Evolutionary conservation across 2,797 vertebrate species (phyloP), one percentile per base, ranked within the genome.

Genomic region (Kryptolebias ocellatus): DNA sequence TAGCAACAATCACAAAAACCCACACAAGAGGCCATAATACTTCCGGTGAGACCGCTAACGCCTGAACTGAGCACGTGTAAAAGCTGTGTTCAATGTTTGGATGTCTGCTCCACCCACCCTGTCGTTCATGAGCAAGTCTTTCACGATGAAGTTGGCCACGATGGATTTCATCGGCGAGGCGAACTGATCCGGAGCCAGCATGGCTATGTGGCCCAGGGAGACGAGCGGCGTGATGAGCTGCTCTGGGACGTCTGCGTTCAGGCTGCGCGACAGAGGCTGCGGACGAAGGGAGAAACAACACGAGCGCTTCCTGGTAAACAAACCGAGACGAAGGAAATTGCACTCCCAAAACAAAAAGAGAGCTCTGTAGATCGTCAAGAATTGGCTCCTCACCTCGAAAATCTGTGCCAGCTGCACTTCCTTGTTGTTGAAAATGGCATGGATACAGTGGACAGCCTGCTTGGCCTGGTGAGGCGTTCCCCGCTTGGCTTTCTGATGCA

Each of bases 161-260:
- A 99, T 97, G 72, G 98, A 98, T 93, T 99, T 99, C 98, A 99
- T 99, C 60, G 98, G 98, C 58, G 97, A 98, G 51, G 98, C 98
- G 90, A 99, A 99, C 83, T 99, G 98, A 91, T 99, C 98, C 72
- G 98, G 98, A 60, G 98, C 98, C 90, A 99, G 92, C 97, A 99
- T 98, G 69, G 98, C 97, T 89, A 99, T 99, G 83, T 99, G 98
- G 52, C 98, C 98, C 87, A 99, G 79, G 28, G 98, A 98, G 72
- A 99, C 98, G 2, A 99, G 93, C 0, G 98, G 98, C 60, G 98
- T 99, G 92, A 99, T 97, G 87, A 99, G 95, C 85, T 99, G 97
- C 78, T 99, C 98, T 15, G 98, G 98, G 74, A 98, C 96, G 37
- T 99, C 97, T 55, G 96, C 97, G 74, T 99, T 98, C 83, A 99